Conservation (phyloP, 2,888 invertebrate genomes). For the Amphipoea oculea region DNA sequence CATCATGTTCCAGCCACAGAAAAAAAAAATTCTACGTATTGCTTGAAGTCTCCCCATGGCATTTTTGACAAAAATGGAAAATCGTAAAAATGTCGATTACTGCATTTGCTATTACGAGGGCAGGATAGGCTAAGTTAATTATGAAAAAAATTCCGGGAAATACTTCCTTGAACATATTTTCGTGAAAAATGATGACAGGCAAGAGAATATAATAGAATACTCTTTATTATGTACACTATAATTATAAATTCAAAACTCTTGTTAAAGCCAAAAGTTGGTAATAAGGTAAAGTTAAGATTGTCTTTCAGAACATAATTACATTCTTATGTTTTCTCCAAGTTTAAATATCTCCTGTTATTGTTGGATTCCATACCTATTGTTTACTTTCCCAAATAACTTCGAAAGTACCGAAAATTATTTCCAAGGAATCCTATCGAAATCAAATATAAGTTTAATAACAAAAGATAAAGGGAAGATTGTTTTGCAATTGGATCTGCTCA, state of each 20-base stretch:
- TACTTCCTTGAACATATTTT: conserved; percentile 9
- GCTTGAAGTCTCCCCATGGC: too few relatives aligned
- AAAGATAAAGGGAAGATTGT: conserved; percentile 43
- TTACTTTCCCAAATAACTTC: conserved; percentile 32
- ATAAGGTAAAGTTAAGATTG: conserved; percentile 14
- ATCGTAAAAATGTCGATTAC: too few relatives aligned
- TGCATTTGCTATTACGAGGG: too few relatives aligned
- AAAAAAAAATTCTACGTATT: too few relatives aligned
- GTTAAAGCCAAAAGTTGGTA: neutral
- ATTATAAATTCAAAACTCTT: neutral
- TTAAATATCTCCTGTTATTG: neutral
- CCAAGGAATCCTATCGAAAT: conserved; percentile 44
- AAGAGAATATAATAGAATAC: neutral
- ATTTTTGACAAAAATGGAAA: too few relatives aligned
- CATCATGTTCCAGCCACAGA: too few relatives aligned
- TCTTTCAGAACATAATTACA: neutral
- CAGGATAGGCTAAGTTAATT: too few relatives aligned
- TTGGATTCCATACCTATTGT: conserved; percentile 8
- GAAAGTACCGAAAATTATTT: conserved; percentile 19
- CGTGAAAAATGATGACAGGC: neutral
- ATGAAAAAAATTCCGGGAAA: neutral
- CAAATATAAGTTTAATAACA: conserved; percentile 44
- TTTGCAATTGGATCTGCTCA: conserved; percentile 40
- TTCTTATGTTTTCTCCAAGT: conserved; percentile 14
- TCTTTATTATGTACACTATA: too few relatives aligned